Base-by-base conservation (phyloP, 2,113 vertebrate species). In the Cyanoramphus novaezelandiae region DNA sequence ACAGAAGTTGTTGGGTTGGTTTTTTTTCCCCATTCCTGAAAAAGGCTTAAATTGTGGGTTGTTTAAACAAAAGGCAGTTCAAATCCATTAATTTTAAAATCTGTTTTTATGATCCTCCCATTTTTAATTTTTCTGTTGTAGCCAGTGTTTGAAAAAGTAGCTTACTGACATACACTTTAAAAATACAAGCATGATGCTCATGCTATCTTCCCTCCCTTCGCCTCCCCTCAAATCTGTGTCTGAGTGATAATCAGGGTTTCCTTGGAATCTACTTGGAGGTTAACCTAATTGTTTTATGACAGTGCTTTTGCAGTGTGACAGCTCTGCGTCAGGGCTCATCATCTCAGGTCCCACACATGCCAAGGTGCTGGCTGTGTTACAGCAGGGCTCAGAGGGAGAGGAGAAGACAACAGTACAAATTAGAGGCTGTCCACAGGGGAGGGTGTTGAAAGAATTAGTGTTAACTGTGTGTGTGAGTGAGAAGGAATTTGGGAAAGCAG, bases 151-250 rank as follows among this genome's bases (percentile, higher is more conserved):
- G 41, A 53, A 89, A 72, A 62, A 57, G 7, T n/a, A 59, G 4
- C 25, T 62, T 81, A 62, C 9, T 55, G n/a, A 31, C 20, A 10
- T 9, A n/a, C 4, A 29, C 13, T 81, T 41, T 43, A 62, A 71
- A 70, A 85, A 39, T 10, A 67, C 13, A 44, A 77, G 33, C 24
- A 71, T 14, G 39, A 27, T 20, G 12, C 31, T 71, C 41, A 55
- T 11, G 7, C 2, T n/a, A n/a, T 17, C 55, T 53, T 11, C 1
- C 8, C 6, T 10, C 33, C 33, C 13, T 15, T 21, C 4, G 17
- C 7, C 44, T 35, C 15, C 11, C 7, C 37, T 17, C 27, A 53
- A 44, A 55, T 28, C 16, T 60, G 13, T 64, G 31, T 53, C 28
- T 65, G 23, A 71, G 29, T 31, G 35, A 74, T n/a, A 69, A 92